Evolutionary conservation across 2,888 invertebrate genomes (phyloP).

Genomic region (Pterostichus niger): DNA sequence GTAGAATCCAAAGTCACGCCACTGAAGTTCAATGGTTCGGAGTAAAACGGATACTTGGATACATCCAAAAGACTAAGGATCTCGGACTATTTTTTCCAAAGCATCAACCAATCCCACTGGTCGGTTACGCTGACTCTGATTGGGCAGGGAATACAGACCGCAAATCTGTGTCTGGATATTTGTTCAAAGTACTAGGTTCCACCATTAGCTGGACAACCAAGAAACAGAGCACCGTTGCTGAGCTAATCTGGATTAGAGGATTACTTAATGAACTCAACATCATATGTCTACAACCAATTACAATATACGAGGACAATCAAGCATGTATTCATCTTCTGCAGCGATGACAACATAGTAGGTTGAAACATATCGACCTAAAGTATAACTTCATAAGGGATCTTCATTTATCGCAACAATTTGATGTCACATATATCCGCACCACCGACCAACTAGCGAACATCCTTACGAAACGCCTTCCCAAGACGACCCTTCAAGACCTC

Average conservation of each 20-base stretch:
- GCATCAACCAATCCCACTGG: slow-evolving; percentile 47
- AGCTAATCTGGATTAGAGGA: slow-evolving; percentile 70
- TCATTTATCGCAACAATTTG: neutral
- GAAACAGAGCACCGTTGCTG: slow-evolving; percentile 70
- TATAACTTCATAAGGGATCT: slow-evolving; percentile 57
- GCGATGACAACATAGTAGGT: slow-evolving; percentile 17
- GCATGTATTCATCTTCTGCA: slow-evolving; percentile 47
- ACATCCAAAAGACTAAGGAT: slow-evolving; percentile 69
- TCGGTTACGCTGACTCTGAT: slow-evolving; percentile 69
- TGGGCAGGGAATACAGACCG: slow-evolving; percentile 66
- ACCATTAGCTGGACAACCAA: slow-evolving; percentile 71
- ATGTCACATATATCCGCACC: slow-evolving; percentile 31
- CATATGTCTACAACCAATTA: neutral
- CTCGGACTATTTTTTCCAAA: slow-evolving; percentile 66
- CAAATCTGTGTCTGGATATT: slow-evolving; percentile 63
- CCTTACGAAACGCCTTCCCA: slow-evolving; percentile 37
- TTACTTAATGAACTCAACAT: slow-evolving; percentile 68
- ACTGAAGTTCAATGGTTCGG: slow-evolving; percentile 68
- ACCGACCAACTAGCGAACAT: slow-evolving; percentile 63
- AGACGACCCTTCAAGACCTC: neutral
- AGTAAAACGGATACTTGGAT: slow-evolving; percentile 69
- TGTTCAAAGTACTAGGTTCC: slow-evolving; percentile 69
- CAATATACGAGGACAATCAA: slow-evolving; percentile 53
- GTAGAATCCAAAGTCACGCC: slow-evolving; percentile 68
- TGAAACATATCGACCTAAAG: slow-evolving; percentile 61